Evolutionary conservation across 2,888 invertebrate species (phyloP).

Genomic region (Campaea margaritaria): DNA sequence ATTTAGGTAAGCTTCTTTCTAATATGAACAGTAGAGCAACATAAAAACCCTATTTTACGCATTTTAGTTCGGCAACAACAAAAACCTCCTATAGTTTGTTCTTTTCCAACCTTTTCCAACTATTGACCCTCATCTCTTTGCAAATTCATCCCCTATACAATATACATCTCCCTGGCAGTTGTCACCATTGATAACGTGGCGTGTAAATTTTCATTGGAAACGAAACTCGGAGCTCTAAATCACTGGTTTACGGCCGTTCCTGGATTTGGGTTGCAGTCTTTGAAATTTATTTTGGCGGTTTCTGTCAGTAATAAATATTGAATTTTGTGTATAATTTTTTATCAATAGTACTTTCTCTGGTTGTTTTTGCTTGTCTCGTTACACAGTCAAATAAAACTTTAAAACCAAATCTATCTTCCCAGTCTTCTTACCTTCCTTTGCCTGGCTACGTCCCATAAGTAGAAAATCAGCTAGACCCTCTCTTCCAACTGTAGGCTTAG

Average conservation of each 20-base stretch:
- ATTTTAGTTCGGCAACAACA: too few relatives aligned
- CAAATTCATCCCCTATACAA: not conserved
- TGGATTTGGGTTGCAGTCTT: not conserved
- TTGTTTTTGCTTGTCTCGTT: too few relatives aligned
- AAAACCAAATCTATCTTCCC: too few relatives aligned
- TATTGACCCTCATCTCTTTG: not conserved
- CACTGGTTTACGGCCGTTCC: not conserved
- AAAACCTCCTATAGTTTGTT: not conserved
- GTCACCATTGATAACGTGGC: not conserved
- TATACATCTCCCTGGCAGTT: not conserved
- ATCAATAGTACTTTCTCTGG: too few relatives aligned
- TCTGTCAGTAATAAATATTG: not conserved
- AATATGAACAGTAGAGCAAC: too few relatives aligned
- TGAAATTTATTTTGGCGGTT: not conserved
- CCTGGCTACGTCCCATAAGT: too few relatives aligned
- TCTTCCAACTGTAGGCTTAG: too few relatives aligned
- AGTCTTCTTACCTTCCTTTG: too few relatives aligned
- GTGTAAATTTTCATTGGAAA: slow-evolving; percentile 13
- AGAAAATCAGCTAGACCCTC: too few relatives aligned
- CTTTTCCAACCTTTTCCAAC: not conserved
- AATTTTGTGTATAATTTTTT: not conserved
- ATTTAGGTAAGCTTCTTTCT: too few relatives aligned
- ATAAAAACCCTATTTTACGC: too few relatives aligned
- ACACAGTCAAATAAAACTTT: too few relatives aligned
- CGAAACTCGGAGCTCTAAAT: not conserved